These are phyloP conservation scores for Zaprionus africanus DNA, from an alignment of 1,140 invertebrate genomes.

Conservation along the genomic window DNA sequence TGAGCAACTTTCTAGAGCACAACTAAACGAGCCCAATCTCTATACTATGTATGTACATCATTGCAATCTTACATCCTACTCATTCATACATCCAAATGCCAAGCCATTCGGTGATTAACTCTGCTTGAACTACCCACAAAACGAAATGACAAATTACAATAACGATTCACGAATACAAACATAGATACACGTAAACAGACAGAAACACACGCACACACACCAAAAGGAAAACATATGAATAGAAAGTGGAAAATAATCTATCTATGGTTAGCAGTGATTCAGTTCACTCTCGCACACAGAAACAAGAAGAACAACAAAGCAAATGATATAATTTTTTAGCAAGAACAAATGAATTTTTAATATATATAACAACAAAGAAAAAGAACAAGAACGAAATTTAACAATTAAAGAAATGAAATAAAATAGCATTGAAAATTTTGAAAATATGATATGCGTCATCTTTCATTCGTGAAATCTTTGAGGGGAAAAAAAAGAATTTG, in stretches of 20 bases:
- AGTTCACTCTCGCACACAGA: conserved; percentile 29
- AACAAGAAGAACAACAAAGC: conserved; percentile 1
- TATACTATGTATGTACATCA: conserved; percentile 30
- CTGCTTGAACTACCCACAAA: conserved; percentile 35
- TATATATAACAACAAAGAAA: conserved; percentile 24
- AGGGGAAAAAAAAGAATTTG: not conserved
- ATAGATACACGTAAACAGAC: conserved; percentile 15
- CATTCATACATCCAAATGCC: conserved; percentile 9
- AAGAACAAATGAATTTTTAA: conserved; percentile 49
- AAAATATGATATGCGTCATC: conserved; percentile 27
- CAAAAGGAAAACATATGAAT: conserved; percentile 21
- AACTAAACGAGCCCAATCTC: conserved; percentile 16
- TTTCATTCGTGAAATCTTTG: conserved; percentile 25
- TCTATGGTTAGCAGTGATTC: conserved; percentile 30
- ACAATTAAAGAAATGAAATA: conserved; percentile 42
- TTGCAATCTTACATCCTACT: conserved; percentile 21
- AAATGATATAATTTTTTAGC: conserved; percentile 60
- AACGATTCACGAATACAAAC: conserved; percentile 33
- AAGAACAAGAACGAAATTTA: conserved; percentile 26
- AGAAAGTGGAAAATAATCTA: conserved; percentile 17
- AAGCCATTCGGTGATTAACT: conserved; percentile 22
- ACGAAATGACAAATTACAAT: conserved; percentile 62
- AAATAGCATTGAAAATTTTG: conserved; percentile 46
- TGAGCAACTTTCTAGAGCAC: conserved; percentile 33
- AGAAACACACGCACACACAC: conserved; percentile 6